Base-by-base conservation (phyloP, 2,888 invertebrate genomes). In the Campopleginae sp. region DNA sequence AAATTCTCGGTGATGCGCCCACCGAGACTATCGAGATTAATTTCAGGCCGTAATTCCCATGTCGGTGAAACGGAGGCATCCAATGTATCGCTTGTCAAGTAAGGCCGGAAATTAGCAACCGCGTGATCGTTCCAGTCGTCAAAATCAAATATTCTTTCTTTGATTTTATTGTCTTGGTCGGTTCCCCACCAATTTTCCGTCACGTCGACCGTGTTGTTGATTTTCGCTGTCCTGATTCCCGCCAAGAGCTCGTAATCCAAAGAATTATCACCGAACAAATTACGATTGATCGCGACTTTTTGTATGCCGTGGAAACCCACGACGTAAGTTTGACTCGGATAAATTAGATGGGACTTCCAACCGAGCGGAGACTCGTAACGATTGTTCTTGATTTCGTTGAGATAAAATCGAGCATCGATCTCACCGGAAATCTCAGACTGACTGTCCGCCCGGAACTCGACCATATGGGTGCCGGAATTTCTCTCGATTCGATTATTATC, bases 101-200 rank as follows among this genome's bases (percentile, higher is more conserved):
- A 99, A 0, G 99, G 99, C 78, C 96, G 95, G 93, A 97, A 99
- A 17, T 96, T 95, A 0, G 99, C 99, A 75, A 99, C 96, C 0
- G 99, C 99, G 93, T 98, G 98, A 93, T 98, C 98, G 93, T 99
- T 99, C 99, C 99, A 99, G 93, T 99, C 99, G 93, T 99, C 99
- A 94, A 99, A 99, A 94, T 99, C 99, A 92, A 99, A 99, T 90
- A 99, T 98, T 91, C 96, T 95, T 74, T 96, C 95, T 82, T 96
- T 96, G 77, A 99, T 99, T 79, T 95, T 95, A 6, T 94, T 94
- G 75, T 97, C 96, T 78, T 96, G 95, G 0, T 94, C 94, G 3
- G 97, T 97, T 14, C 99, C 99, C 99, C 99, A 99, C 98, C 98
- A 99, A 93, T 99, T 99, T 93, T 98, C 97, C 12, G 95, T 95